Conservation (phyloP, 2,888 invertebrate species). For the Drosophila pseudotakahashii region DNA sequence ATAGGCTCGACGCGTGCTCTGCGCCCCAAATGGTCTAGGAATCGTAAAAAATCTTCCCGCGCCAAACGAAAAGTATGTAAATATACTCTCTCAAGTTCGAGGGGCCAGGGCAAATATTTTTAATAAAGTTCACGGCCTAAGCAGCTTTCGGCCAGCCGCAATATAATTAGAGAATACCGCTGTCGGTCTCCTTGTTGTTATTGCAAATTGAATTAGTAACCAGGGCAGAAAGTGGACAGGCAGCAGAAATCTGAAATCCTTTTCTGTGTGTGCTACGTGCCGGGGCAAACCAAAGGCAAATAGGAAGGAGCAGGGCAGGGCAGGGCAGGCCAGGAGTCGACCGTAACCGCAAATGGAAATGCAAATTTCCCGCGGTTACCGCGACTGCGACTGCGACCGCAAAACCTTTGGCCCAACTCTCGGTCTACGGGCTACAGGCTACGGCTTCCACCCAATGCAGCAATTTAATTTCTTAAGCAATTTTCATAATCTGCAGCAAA, state of each 20-base stretch:
- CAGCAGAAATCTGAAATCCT: constrained; percentile 75
- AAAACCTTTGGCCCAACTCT: constrained; percentile 26
- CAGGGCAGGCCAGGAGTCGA: constrained; percentile 30
- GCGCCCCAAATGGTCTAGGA: constrained; percentile 55
- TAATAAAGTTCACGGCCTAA: constrained; percentile 74
- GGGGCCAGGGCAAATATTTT: constrained; percentile 68
- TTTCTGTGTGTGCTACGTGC: constrained; percentile 68
- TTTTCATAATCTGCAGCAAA: constrained; percentile 82
- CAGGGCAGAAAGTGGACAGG: constrained; percentile 56
- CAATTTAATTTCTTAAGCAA: constrained; percentile 82
- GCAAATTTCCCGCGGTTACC: constrained; percentile 72
- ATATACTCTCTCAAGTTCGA: constrained; percentile 33
- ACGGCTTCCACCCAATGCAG: constrained; percentile 58
- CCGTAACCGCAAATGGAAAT: constrained; percentile 74
- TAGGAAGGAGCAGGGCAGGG: background rate
- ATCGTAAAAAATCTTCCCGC: constrained; percentile 73
- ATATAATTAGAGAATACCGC: constrained; percentile 71
- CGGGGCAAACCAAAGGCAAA: constrained; percentile 69
- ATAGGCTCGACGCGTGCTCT: constrained; percentile 72
- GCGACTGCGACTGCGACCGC: constrained; percentile 55
- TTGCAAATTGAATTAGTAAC: constrained; percentile 78
- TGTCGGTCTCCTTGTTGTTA: constrained; percentile 66
- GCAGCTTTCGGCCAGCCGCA: constrained; percentile 63
- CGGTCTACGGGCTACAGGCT: background rate
- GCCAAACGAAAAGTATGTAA: constrained; percentile 63